A percentile compares a stretch with the other conserved stretches of the same genome.
Conservation (phyloP, 2,888 invertebrate species). For the Stenichneumon culpator region DNA sequence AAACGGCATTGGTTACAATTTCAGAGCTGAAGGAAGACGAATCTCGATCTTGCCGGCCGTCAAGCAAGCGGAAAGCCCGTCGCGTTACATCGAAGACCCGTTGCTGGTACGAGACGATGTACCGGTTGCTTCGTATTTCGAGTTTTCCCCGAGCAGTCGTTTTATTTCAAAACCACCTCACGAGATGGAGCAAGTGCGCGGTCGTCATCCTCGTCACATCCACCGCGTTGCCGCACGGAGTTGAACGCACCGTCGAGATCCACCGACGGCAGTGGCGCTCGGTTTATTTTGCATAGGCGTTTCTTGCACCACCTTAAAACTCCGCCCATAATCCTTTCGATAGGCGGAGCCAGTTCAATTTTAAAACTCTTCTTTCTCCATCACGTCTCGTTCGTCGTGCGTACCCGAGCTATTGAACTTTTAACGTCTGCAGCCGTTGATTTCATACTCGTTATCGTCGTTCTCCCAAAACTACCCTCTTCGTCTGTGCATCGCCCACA, state of each 20-base stretch:
- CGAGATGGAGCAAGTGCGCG: conserved; percentile 8
- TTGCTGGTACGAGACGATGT: neutral
- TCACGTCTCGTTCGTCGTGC: conserved; percentile 15
- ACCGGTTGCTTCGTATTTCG: neutral
- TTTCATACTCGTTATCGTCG: conserved; percentile 13
- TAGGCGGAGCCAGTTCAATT: conserved; percentile 47
- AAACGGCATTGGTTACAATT: no score
- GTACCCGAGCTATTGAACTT: conserved; percentile 12
- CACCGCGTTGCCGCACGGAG: neutral
- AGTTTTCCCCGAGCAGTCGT: neutral
- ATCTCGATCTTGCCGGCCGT: conserved; percentile 8
- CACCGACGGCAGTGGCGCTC: neutral
- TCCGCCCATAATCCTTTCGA: conserved; percentile 50
- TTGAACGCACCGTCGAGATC: conserved; percentile 41
- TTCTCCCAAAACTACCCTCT: conserved; percentile 11
- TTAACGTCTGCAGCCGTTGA: conserved; percentile 15
- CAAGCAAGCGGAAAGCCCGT: neutral
- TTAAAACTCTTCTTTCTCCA: conserved; percentile 19
- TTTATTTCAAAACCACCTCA: neutral
- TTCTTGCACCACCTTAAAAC: conserved; percentile 38
- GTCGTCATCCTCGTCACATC: neutral
- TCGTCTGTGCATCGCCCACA: neutral
- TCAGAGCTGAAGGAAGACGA: neutral
- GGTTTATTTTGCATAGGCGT: conserved; percentile 42
- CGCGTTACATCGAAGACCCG: neutral